Evolutionary conservation across 2,797 vertebrate species (phyloP).

Genomic region (Pempheris klunzingeri): DNA sequence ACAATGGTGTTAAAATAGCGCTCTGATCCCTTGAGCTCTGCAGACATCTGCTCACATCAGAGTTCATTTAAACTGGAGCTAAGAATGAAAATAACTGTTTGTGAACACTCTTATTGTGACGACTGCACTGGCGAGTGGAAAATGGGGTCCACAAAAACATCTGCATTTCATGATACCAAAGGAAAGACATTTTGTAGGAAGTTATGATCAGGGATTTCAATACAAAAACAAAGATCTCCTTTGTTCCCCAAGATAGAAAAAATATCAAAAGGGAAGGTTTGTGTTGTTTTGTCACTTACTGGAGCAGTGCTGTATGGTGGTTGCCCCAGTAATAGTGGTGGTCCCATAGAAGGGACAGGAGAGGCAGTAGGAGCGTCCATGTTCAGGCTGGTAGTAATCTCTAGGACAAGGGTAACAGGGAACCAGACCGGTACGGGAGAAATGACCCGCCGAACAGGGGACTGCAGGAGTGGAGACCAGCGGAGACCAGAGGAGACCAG

Average conservation of each 20-base stretch:
- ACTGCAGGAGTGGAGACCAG: constrained; percentile 79
- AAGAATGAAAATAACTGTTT: neutral
- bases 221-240: neutral
- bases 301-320: constrained; percentile 95
- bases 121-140: neutral
- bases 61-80: constrained; percentile 2
- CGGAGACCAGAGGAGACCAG: constrained; percentile 1
- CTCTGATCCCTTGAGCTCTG: neutral
- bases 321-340: constrained; percentile 91
- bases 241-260: too few species aligned
- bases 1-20: neutral
- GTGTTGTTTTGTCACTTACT: constrained; percentile 84
- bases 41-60: neutral
- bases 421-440: constrained; percentile 94
- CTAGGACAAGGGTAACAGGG: constrained; percentile 95
- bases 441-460: constrained; percentile 93
- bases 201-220: neutral
- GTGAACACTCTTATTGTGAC: neutral
- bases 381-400: constrained; percentile 96
- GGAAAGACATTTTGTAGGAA: too few species aligned
- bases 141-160: neutral
- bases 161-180: neutral
- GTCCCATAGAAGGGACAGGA: constrained; percentile 98
- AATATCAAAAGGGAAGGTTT: too few species aligned
- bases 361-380: constrained; percentile 95